These are phyloP conservation scores for Drosophila auraria DNA, from an alignment of 1,140 invertebrate genomes.

Conservation along the genomic window DNA sequence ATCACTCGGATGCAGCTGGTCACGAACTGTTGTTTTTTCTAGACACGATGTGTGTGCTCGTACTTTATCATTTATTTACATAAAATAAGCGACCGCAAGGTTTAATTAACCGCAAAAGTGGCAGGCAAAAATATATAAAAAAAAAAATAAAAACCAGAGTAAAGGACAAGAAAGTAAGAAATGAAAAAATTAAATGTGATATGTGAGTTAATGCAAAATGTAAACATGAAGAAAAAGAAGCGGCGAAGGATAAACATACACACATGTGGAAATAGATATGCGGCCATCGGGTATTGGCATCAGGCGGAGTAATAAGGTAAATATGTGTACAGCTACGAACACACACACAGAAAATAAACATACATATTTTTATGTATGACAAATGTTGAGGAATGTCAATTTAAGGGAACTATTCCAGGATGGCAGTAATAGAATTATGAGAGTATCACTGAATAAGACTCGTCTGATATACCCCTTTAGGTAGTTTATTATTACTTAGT, in stretches of 20 bases:
- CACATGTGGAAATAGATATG: slow-evolving; percentile 43
- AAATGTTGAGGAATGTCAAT: slow-evolving; percentile 33
- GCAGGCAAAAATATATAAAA: slow-evolving; percentile 25
- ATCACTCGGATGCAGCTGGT: slow-evolving; percentile 36
- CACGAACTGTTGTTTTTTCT: slow-evolving; percentile 16
- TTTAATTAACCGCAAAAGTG: slow-evolving; percentile 72
- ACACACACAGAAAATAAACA: slow-evolving; percentile 41
- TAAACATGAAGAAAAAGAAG: slow-evolving; percentile 51
- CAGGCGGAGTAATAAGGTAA: slow-evolving; percentile 59
- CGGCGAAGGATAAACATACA: slow-evolving; percentile 29
- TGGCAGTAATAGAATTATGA: neutral
- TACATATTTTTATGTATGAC: slow-evolving; percentile 38
- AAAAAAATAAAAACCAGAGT: neutral
- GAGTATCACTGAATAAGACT: neutral
- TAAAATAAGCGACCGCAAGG: slow-evolving; percentile 56
- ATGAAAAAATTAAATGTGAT: slow-evolving; percentile 47
- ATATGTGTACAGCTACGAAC: slow-evolving; percentile 45
- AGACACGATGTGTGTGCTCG: slow-evolving; percentile 9
- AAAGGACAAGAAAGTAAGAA: slow-evolving; percentile 17
- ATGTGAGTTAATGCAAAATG: slow-evolving; percentile 59
- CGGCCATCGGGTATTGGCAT: slow-evolving; percentile 40
- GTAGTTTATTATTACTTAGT: too few relatives aligned
- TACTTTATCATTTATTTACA: slow-evolving; percentile 67
- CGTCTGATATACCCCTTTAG: too few relatives aligned
- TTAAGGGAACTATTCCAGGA: neutral